A percentile compares a stretch with the other conserved stretches of the same genome.
Evolutionary conservation across 2,888 invertebrate species (phyloP).

Genomic region (Stenotaenia linearis): DNA sequence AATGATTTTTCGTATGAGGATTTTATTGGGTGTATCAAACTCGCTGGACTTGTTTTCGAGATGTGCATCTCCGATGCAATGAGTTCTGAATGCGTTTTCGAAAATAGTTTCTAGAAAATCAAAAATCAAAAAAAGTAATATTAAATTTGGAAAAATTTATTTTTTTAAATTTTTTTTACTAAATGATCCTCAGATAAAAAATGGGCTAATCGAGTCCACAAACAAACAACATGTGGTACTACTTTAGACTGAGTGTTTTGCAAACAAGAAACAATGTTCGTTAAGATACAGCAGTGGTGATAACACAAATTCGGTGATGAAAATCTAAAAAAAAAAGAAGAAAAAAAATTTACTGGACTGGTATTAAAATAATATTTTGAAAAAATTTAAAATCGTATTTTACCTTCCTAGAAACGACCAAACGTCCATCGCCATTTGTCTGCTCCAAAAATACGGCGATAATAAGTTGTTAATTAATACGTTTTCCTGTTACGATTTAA

Average conservation of each 20-base stretch:
- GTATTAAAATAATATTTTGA: not conserved
- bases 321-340: not conserved
- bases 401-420: slow-evolving; percentile 1
- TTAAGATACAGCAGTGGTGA: not conserved
- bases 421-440: not conserved
- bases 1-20: not conserved
- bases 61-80: not conserved
- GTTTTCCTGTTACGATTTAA: not conserved
- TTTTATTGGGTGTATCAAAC: not conserved
- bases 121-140: not conserved
- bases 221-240: not conserved
- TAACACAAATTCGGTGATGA: not conserved
- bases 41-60: not conserved
- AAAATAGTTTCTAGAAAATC: not conserved
- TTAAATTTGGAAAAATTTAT: not conserved
- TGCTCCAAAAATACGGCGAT: not conserved
- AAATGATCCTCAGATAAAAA: not conserved
- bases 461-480: not conserved
- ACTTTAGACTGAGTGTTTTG: not conserved
- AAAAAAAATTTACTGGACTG: too few species aligned
- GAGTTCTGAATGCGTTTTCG: not conserved
- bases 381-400: not conserved
- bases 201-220: not conserved
- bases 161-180: not conserved
- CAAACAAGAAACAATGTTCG: not conserved